A percentile compares a stretch with the other conserved stretches of the same genome.
Conservation (phyloP, 2,888 invertebrate genomes). For the Syrista parreyssii region DNA sequence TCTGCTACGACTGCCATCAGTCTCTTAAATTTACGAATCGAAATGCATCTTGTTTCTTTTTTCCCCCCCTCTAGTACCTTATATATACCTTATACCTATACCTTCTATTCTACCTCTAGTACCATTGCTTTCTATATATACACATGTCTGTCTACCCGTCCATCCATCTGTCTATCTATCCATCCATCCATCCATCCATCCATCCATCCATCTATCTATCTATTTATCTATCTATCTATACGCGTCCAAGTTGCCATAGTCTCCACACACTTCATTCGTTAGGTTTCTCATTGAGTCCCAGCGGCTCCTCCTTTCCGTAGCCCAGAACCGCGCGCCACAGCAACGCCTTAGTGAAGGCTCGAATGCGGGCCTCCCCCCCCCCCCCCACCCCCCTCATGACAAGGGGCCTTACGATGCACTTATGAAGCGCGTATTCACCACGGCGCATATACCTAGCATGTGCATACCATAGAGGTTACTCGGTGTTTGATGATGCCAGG, state of each 20-base stretch:
- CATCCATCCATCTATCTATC: no score
- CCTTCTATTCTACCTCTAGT: no score
- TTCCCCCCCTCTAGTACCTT: no score
- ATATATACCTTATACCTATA: no score
- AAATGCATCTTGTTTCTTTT: no score
- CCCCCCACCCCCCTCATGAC: background rate
- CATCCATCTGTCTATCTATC: no score
- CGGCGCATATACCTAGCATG: background rate
- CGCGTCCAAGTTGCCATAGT: background rate
- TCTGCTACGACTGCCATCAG: no score
- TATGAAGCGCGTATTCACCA: background rate
- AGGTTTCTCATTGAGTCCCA: background rate
- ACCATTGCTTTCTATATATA: no score
- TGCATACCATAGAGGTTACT: background rate
- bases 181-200: no score
- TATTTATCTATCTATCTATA: no score
- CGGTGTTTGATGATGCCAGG: background rate
- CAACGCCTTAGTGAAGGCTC: background rate
- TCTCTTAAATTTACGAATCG: no score
- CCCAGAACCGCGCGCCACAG: background rate
- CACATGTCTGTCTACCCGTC: background rate
- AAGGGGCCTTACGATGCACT: background rate
- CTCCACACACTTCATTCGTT: background rate
- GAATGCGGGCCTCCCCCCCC: background rate
- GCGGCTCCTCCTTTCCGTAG: background rate